A percentile compares a stretch with the other conserved stretches of the same genome.
Conservation (phyloP, 2,888 invertebrate species). For the Baccha elongata region DNA sequence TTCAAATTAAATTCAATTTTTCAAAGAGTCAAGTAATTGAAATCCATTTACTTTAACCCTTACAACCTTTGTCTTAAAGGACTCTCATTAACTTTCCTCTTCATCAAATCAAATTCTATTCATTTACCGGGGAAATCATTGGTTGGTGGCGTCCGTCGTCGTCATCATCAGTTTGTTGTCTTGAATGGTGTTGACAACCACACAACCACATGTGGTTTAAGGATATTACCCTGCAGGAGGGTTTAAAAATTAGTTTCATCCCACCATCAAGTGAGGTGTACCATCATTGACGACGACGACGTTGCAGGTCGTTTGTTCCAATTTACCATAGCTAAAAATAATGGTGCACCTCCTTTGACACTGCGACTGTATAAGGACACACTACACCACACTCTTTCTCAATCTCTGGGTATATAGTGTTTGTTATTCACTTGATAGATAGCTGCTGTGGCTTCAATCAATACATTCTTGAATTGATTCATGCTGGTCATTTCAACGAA, state of each 20-base stretch:
- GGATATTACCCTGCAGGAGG: slow-evolving; percentile 36
- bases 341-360: slow-evolving; percentile 54
- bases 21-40: slow-evolving; percentile 24
- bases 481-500: slow-evolving; percentile 46
- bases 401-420: neutral
- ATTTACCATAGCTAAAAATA: slow-evolving; percentile 70
- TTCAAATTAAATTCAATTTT: slow-evolving; percentile 21
- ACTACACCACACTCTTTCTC: neutral
- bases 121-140: slow-evolving; percentile 38
- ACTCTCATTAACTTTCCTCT: slow-evolving; percentile 46
- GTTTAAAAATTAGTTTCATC: slow-evolving; percentile 61
- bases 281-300: neutral
- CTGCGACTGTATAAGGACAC: slow-evolving; percentile 27
- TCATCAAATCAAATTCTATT: slow-evolving; percentile 53
- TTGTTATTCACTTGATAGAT: slow-evolving; percentile 23
- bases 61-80: neutral
- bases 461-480: slow-evolving; percentile 68
- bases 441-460: slow-evolving; percentile 52
- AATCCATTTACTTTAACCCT: slow-evolving; percentile 3
- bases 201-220: slow-evolving; percentile 29
- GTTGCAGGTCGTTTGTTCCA: slow-evolving; percentile 71
- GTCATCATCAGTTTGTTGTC: slow-evolving; percentile 26
- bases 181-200: slow-evolving; percentile 47
- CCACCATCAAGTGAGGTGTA: slow-evolving; percentile 12
- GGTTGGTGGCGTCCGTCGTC: neutral